Percentiles rank a stretch among this genome's conserved stretches.
These are phyloP conservation scores for Labeo rohita DNA, from an alignment of 2,113 vertebrate genomes.

Conservation along the genomic window DNA sequence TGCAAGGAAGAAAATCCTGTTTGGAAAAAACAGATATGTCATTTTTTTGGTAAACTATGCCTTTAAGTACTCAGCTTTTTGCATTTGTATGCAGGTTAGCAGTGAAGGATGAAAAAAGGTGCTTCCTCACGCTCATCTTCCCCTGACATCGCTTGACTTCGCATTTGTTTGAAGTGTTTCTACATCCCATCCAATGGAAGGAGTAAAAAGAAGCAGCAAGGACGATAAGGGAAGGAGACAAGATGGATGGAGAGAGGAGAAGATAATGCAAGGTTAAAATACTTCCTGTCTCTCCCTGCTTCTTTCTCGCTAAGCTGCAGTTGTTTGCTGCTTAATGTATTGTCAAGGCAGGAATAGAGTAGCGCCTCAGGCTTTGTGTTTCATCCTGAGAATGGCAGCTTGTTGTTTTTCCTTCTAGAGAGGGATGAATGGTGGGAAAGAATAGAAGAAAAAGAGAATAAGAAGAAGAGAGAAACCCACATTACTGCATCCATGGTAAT, in stretches of 20 bases:
- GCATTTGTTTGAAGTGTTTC: slow-evolving; percentile 45
- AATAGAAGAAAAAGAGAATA: not conserved
- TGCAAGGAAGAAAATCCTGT: not conserved
- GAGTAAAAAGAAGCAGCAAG: slow-evolving; percentile 3
- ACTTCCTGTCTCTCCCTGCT: not conserved
- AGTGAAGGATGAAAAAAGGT: not conserved
- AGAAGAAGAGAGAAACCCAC: not conserved
- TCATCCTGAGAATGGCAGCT: slow-evolving; percentile 33
- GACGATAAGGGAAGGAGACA: not conserved
- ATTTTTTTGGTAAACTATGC: not conserved
- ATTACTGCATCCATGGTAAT: not conserved
- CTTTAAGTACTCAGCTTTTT: not conserved
- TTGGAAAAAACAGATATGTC: not conserved
- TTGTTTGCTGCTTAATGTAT: slow-evolving; percentile 38
- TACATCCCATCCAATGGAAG: slow-evolving; percentile 26
- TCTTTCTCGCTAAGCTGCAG: slow-evolving; percentile 22
- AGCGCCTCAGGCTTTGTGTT: slow-evolving; percentile 29
- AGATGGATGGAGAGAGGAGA: slow-evolving; percentile 29
- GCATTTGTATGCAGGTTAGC: slow-evolving; percentile 34
- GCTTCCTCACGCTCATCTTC: not conserved
- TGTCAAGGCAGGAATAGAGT: slow-evolving; percentile 31
- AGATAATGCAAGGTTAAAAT: slow-evolving; percentile 35
- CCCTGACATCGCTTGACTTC: slow-evolving; percentile 42
- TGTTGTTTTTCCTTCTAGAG: slow-evolving; percentile 19
- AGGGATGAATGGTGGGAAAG: not conserved